Conservation (phyloP, 2,888 invertebrate species). For the Agrochola lychnidis region DNA sequence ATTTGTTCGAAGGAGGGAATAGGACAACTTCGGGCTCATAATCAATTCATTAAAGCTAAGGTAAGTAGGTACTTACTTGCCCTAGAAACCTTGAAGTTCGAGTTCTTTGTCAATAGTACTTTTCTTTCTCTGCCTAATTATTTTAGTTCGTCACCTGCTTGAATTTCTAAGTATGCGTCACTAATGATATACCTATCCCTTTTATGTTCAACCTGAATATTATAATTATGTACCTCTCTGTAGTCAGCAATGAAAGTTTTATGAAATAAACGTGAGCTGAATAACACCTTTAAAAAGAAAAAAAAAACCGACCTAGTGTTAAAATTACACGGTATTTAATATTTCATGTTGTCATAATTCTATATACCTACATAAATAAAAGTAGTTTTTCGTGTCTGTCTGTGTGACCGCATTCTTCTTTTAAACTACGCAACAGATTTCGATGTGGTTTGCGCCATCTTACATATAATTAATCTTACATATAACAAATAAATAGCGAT, state of each 20-base stretch:
- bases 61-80: constrained; percentile 10
- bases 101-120: background rate
- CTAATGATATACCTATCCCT: background rate
- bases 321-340: background rate
- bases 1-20: constrained; percentile 11
- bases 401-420: background rate
- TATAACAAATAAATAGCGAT: no score
- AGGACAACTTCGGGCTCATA: constrained; percentile 9
- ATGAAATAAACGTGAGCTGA: background rate
- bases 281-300: background rate
- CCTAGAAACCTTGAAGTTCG: background rate
- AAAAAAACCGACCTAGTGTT: background rate
- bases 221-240: background rate
- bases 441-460: no score
- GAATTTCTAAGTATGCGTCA: background rate
- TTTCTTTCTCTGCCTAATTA: background rate
- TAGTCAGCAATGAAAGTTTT: background rate
- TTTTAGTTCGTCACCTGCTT: background rate
- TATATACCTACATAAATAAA: no score
- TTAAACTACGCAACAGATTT: background rate
- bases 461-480: no score
- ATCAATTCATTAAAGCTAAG: constrained; percentile 12
- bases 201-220: background rate
- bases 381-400: no score
- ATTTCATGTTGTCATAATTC: background rate